Evolutionary conservation across 2,888 invertebrate species (phyloP), one percentile per base, ranked within the genome.

Genomic region (Omphaloscelis lunosa): DNA sequence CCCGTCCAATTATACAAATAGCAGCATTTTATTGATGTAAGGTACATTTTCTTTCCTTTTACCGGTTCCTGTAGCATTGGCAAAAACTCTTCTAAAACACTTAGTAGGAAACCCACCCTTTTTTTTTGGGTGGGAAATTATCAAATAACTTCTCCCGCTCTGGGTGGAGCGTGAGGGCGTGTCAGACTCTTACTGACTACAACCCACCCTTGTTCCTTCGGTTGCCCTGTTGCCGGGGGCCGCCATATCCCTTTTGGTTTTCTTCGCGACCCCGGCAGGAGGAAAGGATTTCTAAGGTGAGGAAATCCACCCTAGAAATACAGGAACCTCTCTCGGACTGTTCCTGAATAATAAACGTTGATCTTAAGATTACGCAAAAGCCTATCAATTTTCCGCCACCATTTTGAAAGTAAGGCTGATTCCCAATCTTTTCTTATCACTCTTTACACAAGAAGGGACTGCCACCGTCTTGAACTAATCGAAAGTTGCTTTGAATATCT

Each of bases 401-500:
- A 65, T 67, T 80, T 71, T 45, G 56, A 69, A 82, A 82, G 56
- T 74, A 27, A 81, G 63, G 59, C 12, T 45, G 23, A 61, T 69
- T 29, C 59, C 6, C 61, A 82, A 72, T 85, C 67, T 65, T 45
- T 63, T 48, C 71, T 86, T 86, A 86, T 79, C 79, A 75, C 29
- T 75, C 67, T 72, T 84, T 84, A 86, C 77, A 66, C 71, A 77
- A 77, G 61, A 66, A 84, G 39, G 68, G 59, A 77, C 65, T 71
- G 53, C 71, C 23, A 39, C 61, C 51, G 68, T 68, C 77, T 69
- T 69, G 63, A 72, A 72, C 73, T 74, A 86, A 82, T 82, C 74
- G 70, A 86, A 83, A 82, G 56, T 84, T 77, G 58, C 68, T 68
- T 70, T 58, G 45, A 77, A 71, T 77, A 79, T 83, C 71, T 86